Conservation (phyloP, 2,797 vertebrate species). For the Prunella strophiata region DNA sequence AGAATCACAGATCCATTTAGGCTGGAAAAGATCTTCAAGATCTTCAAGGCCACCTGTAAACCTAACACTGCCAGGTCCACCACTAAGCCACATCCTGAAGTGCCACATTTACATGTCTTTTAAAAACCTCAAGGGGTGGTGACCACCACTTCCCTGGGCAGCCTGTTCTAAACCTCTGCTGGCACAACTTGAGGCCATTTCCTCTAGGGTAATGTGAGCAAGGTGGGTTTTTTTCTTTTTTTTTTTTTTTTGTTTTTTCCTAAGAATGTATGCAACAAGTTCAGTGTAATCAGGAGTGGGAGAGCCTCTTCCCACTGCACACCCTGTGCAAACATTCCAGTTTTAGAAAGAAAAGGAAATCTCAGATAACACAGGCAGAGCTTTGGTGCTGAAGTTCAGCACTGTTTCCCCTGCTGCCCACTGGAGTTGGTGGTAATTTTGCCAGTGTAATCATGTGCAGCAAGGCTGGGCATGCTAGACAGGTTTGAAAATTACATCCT, state of each 20-base stretch:
- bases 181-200: not conserved
- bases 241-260: no score
- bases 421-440: not conserved
- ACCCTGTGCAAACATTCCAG: not conserved
- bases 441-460: not conserved
- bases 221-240: not conserved
- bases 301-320: not conserved
- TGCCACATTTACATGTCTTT: not conserved
- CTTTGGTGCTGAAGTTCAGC: not conserved
- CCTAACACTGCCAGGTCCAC: not conserved
- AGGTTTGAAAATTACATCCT: not conserved
- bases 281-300: not conserved
- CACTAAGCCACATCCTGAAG: not conserved
- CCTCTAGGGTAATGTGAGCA: not conserved
- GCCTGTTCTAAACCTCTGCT: not conserved
- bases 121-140: not conserved
- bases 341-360: slow-evolving; percentile 1
- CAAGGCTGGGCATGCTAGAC: not conserved
- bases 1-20: not conserved
- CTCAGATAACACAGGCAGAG: not conserved
- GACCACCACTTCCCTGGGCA: not conserved
- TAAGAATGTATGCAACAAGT: not conserved
- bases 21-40: not conserved
- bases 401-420: not conserved
- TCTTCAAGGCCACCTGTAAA: not conserved